These are phyloP conservation scores for Hemistola chrysoprasaria DNA, from an alignment of 2,888 invertebrate species.

Conservation along the genomic window DNA sequence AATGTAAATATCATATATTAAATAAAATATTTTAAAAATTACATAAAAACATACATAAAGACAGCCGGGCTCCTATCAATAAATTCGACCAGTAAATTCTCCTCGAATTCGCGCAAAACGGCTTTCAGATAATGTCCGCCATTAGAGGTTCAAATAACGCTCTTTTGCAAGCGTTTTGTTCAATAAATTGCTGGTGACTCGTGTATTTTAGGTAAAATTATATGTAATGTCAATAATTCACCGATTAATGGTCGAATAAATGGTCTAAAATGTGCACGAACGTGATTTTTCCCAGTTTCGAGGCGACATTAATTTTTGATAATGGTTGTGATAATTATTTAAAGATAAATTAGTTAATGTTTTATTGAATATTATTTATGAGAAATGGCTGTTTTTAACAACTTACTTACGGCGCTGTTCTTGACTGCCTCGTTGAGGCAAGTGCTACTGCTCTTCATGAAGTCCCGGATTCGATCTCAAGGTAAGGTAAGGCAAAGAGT, in stretches of 20 bases:
- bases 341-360: background rate
- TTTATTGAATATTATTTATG: constrained; percentile 31
- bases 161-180: constrained; percentile 53
- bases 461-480: no score
- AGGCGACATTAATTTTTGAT: constrained; percentile 17
- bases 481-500: no score
- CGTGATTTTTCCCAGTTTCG: constrained; percentile 29
- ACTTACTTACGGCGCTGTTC: no score
- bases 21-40: constrained; percentile 42
- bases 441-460: no score
- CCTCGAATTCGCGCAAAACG: constrained; percentile 62
- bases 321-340: constrained; percentile 13
- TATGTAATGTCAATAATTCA: constrained; percentile 38
- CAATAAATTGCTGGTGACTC: constrained; percentile 36
- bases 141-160: constrained; percentile 65
- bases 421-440: no score
- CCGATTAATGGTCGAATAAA: constrained; percentile 30
- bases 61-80: constrained; percentile 50
- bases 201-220: constrained; percentile 38
- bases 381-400: constrained; percentile 6
- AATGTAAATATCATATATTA: no score
- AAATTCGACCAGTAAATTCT: constrained; percentile 65
- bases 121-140: constrained; percentile 68
- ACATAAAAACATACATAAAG: constrained; percentile 76
- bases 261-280: constrained; percentile 31